A percentile compares a stretch with the other conserved stretches of the same genome.
Conservation (phyloP, 2,888 invertebrate species). For the Leptura quadrifasciata region DNA sequence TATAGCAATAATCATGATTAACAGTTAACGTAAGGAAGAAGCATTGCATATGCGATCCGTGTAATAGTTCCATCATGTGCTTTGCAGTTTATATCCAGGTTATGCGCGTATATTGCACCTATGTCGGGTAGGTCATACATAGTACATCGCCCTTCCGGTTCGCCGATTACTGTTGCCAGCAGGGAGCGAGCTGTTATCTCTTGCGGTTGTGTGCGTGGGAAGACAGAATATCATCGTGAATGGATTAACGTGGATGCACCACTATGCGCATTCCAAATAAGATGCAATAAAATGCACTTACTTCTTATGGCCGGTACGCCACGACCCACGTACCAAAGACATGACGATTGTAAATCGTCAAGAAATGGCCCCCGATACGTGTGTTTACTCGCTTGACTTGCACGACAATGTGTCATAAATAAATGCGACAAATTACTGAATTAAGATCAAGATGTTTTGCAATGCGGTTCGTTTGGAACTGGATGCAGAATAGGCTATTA, state of each 20-base stretch:
- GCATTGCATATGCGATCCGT: neutral
- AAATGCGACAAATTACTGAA: slow-evolving; percentile 10
- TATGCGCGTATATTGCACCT: slow-evolving; percentile 48
- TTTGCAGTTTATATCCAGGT: slow-evolving; percentile 40
- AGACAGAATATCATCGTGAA: slow-evolving; percentile 39
- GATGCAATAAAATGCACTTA: slow-evolving; percentile 21
- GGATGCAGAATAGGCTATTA: neutral
- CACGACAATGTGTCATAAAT: slow-evolving; percentile 21
- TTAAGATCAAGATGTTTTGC: slow-evolving; percentile 21
- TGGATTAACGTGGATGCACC: slow-evolving; percentile 39
- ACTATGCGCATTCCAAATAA: slow-evolving; percentile 36
- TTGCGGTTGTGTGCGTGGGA: slow-evolving; percentile 46
- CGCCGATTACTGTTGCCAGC: slow-evolving; percentile 38
- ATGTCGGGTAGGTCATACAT: slow-evolving; percentile 45
- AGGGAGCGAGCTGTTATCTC: slow-evolving; percentile 43
- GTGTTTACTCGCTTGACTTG: slow-evolving; percentile 20
- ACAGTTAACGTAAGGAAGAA: slow-evolving; percentile 27
- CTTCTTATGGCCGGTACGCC: slow-evolving; percentile 13
- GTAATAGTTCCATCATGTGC: slow-evolving; percentile 21
- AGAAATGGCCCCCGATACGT: slow-evolving; percentile 10
- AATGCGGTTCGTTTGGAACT: slow-evolving; percentile 3
- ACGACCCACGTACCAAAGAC: slow-evolving; percentile 28
- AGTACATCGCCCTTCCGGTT: slow-evolving; percentile 53
- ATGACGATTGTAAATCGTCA: slow-evolving; percentile 20
- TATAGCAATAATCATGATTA: slow-evolving; percentile 17